Evolutionary conservation across 2,797 vertebrate species (phyloP), one percentile per base, ranked within the genome.

Genomic region (Oceanodroma leucorhoa): DNA sequence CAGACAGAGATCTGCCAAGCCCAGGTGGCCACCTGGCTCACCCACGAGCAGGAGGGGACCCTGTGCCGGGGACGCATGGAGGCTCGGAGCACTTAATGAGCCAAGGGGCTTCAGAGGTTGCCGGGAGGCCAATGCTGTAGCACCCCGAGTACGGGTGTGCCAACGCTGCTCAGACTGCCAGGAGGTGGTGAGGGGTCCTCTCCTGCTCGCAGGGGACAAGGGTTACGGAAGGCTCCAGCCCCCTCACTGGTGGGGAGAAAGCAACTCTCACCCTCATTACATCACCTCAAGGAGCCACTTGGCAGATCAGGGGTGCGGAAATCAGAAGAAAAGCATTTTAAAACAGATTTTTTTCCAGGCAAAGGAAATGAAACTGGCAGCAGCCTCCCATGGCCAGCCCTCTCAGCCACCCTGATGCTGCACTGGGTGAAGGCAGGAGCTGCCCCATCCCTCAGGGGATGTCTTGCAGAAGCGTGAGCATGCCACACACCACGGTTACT

Each of bases 1-100:
- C 58, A 71, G 34, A 50, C 21, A 11, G 32, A 55, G 22, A 50
- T 17, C 38, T 50, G 48, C 32, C 2, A 3, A 72, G 53, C 34
- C 51, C 40, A 51, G 24, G 23, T 62, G 57, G 34, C 48, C 41
- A 41, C 21, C 38, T 64, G 57, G 38, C 24, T 76, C 5, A 5
- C 23, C 38, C 3, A 0, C 0, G 2, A 55, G 62, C 48, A 26
- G 27, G 22, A 45, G 38, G 9, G 26, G 15, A 53, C 7, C 2
- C 0, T 20, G 11, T 45, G 17, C 17, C n/a, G 2, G 2, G 38
- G 40, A 54, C 1, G 0, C 30, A 17, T 7, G 29, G 17, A 26
- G 29, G 4, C 32, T 57, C 4, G 1, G 36, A 50, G 27, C 36
- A 22, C 48, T 72, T 46, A 20, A 23, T 29, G 36, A 72, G 32